A percentile compares a stretch with the other conserved stretches of the same genome.
Conservation (phyloP, 2,113 vertebrate species). For the Balaenoptera acutorostrata region DNA sequence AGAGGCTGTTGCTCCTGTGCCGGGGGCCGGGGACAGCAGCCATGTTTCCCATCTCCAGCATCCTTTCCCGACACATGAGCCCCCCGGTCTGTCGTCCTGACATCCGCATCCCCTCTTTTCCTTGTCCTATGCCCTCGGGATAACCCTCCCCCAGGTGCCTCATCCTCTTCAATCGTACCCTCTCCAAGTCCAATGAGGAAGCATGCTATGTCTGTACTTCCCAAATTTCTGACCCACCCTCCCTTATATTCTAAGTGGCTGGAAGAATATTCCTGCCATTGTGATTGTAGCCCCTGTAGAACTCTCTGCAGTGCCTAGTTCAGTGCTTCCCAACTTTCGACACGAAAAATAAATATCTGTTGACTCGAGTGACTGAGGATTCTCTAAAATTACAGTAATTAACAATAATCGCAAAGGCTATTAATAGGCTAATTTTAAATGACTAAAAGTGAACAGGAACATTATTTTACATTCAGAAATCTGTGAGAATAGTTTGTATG, state of each 20-base stretch:
- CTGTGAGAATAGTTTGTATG: neutral
- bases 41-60: neutral
- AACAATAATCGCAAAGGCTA: neutral
- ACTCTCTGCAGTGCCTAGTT: neutral
- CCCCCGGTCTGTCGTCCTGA: neutral
- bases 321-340: neutral
- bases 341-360: neutral
- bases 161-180: neutral
- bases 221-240: too few relatives aligned
- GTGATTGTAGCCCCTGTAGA: fast-evolving
- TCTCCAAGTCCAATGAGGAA: neutral
- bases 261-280: neutral
- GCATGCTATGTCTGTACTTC: neutral
- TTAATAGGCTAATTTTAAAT: neutral
- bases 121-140: neutral
- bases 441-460: neutral
- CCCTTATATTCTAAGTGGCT: neutral
- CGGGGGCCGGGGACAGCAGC: neutral
- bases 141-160: neutral
- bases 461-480: neutral
- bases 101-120: neutral
- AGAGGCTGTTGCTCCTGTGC: neutral
- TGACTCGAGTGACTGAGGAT: neutral
- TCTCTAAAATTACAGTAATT: neutral
- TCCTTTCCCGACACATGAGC: neutral